A percentile compares a stretch with the other conserved stretches of the same genome.
Evolutionary conservation across 2,113 vertebrate genomes (phyloP).

Genomic region (Clarias batrachus): DNA sequence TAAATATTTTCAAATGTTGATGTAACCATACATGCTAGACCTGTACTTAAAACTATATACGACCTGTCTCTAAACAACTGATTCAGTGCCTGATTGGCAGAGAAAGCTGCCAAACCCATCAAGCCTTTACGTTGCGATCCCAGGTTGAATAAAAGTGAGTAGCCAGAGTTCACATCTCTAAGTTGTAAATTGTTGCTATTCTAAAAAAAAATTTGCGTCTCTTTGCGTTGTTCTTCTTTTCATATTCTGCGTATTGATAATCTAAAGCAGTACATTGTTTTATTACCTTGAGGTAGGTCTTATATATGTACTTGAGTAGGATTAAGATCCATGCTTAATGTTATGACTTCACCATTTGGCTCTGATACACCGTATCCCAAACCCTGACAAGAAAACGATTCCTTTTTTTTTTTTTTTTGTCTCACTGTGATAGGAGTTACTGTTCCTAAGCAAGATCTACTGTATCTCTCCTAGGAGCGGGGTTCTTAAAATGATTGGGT

Average conservation of each 20-base stretch:
- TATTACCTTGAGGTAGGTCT: neutral
- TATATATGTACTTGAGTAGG: neutral
- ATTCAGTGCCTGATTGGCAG: neutral
- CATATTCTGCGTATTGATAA: neutral
- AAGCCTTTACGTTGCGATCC: neutral
- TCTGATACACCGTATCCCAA: neutral
- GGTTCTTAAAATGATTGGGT: neutral
- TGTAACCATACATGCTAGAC: neutral
- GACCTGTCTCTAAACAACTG: neutral
- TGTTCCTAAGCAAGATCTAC: conserved; percentile 14
- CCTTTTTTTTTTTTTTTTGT: conserved; percentile 33
- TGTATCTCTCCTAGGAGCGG: conserved; percentile 6
- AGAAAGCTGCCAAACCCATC: too few relatives aligned
- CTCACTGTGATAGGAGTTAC: conserved; percentile 33
- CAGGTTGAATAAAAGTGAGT: neutral
- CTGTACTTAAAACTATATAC: neutral
- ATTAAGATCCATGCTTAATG: neutral
- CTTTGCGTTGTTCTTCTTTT: neutral
- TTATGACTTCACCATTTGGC: neutral
- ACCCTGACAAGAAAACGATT: conserved; percentile 18
- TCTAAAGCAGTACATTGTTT: neutral
- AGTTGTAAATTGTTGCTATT: neutral
- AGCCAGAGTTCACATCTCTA: neutral
- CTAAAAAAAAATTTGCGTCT: neutral
- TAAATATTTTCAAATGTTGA: neutral